Conservation (phyloP, 2,797 vertebrate species). For the Columba guinea region DNA sequence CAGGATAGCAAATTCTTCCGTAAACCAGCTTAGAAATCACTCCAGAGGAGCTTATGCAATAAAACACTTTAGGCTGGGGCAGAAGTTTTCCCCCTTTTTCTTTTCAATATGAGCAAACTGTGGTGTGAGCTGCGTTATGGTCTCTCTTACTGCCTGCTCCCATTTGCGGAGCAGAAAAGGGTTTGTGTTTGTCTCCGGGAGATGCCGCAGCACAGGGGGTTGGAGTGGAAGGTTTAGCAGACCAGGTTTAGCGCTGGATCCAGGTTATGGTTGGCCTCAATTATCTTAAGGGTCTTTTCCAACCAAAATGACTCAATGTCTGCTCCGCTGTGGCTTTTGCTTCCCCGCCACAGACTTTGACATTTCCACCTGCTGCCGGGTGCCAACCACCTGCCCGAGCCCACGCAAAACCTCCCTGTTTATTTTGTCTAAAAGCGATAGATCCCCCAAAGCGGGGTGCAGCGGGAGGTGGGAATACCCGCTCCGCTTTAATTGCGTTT, state of each 20-base stretch:
- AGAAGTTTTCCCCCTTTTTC: background rate
- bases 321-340: background rate
- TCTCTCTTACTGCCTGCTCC: fast-evolving
- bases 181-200: fast-evolving
- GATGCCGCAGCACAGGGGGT: fast-evolving
- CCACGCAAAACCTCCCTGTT: constrained; percentile 21
- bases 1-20: background rate
- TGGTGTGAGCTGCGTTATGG: fast-evolving
- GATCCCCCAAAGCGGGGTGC: background rate
- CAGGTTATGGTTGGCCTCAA: too few species aligned
- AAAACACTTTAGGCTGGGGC: background rate
- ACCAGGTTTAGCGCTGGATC: too few species aligned
- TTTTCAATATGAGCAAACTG: fast-evolving
- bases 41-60: background rate
- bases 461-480: background rate
- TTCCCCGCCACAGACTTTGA: background rate
- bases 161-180: background rate
- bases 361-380: constrained; percentile 9
- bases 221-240: background rate
- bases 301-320: too few species aligned
- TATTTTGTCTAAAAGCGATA: constrained; percentile 16
- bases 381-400: constrained; percentile 13
- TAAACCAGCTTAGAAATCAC: fast-evolving
- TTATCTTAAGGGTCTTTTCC: too few species aligned
- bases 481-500: background rate